Evolutionary conservation across 2,888 invertebrate genomes (phyloP).

Genomic region (Mayetiola destructor): DNA sequence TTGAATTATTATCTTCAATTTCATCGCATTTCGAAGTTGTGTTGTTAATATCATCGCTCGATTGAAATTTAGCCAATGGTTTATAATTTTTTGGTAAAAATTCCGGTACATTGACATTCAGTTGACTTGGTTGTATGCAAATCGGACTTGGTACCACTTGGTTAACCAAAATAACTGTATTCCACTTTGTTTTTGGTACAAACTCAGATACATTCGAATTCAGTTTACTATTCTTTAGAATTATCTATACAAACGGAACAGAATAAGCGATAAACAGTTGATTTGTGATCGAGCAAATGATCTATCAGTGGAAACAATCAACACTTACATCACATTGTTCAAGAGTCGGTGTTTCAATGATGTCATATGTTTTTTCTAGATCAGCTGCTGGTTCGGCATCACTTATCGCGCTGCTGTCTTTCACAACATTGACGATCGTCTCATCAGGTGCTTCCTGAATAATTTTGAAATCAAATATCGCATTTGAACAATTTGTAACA

Average conservation of each 20-base stretch:
- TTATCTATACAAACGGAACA: neutral
- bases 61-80: neutral
- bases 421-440: neutral
- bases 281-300: neutral
- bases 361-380: neutral
- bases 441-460: conserved; percentile 8
- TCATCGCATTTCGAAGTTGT: neutral
- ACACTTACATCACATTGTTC: conserved; percentile 14
- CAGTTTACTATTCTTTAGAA: conserved; percentile 14
- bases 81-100: conserved; percentile 19
- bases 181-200: conserved; percentile 15
- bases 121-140: conserved; percentile 5
- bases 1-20: too few species aligned
- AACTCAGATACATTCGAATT: conserved; percentile 20
- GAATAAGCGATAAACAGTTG: neutral
- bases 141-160: neutral
- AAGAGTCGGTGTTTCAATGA: neutral
- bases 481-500: too few species aligned
- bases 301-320: neutral
- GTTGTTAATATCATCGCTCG: neutral
- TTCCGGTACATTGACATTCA: conserved; percentile 22
- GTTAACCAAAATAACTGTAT: too few species aligned
- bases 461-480: neutral
- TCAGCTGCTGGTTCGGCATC: neutral
- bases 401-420: neutral